Percentiles rank a stretch among this genome's conserved stretches.
Evolutionary conservation across 2,888 invertebrate genomes (phyloP).

Genomic region (Drosophila neonasuta): DNA sequence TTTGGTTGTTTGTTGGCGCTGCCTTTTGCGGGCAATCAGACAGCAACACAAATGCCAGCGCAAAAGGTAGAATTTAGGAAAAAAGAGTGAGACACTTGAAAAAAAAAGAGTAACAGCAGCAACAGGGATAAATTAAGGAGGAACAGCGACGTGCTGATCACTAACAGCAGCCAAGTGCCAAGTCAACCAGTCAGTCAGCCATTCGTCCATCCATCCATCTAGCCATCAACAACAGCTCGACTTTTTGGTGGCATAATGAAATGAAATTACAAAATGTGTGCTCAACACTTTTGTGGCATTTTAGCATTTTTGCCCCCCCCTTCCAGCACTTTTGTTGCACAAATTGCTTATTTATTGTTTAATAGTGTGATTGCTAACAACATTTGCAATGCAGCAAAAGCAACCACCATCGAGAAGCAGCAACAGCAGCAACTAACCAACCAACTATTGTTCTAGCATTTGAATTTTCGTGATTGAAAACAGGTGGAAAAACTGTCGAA

Average conservation of each 20-base stretch:
- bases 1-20: slow-evolving; percentile 23
- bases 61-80: slow-evolving; percentile 1
- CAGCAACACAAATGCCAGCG: slow-evolving; percentile 70
- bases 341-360: slow-evolving; percentile 79
- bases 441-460: slow-evolving; percentile 46
- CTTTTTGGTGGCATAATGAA: slow-evolving; percentile 62
- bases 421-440: neutral
- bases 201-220: slow-evolving; percentile 37
- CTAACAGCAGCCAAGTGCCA: slow-evolving; percentile 41
- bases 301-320: slow-evolving; percentile 44
- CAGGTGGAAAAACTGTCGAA: slow-evolving; percentile 27
- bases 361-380: slow-evolving; percentile 72
- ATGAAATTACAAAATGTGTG: slow-evolving; percentile 74
- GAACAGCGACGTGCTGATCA: slow-evolving; percentile 23
- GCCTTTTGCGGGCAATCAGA: slow-evolving; percentile 77
- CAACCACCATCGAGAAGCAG: slow-evolving; percentile 1
- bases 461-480: slow-evolving; percentile 40
- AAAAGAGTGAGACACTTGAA: slow-evolving; percentile 31
- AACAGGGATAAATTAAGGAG: slow-evolving; percentile 30
- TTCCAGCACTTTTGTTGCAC: slow-evolving; percentile 47
- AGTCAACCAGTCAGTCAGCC: slow-evolving; percentile 15
- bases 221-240: slow-evolving; percentile 45
- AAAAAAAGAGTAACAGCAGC: slow-evolving; percentile 16
- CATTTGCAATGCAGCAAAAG: slow-evolving; percentile 53
- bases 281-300: slow-evolving; percentile 49